phyloP scores from a whole-genome alignment of 2,888 invertebrate species.

The Pachycephus smyrnensis region DNA sequence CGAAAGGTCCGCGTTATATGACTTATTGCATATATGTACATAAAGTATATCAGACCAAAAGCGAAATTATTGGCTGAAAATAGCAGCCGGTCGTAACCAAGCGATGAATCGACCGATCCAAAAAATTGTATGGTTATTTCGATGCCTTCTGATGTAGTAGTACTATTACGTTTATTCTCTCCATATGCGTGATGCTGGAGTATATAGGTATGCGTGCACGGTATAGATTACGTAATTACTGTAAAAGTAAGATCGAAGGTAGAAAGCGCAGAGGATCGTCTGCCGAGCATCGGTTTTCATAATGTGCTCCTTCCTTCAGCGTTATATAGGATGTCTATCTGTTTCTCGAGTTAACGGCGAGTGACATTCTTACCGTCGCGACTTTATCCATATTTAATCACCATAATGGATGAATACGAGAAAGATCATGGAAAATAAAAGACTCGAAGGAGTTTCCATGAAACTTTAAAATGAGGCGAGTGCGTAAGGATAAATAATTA shows the following conservation, averaged over 20 bases:
- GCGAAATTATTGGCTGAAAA: background rate
- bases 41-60: background rate
- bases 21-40: background rate
- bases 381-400: background rate
- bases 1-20: background rate
- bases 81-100: background rate
- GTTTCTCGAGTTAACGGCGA: slow-evolving; percentile 29
- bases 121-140: background rate
- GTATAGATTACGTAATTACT: slow-evolving; percentile 49
- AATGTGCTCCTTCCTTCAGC: slow-evolving; percentile 20
- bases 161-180: background rate
- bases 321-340: slow-evolving; percentile 53
- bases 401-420: background rate
- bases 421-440: background rate
- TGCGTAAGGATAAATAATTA: background rate
- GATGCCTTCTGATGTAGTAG: background rate
- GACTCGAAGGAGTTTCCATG: background rate
- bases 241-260: slow-evolving; percentile 59
- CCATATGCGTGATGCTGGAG: background rate
- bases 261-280: slow-evolving; percentile 64
- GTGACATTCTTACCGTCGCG: slow-evolving; percentile 51
- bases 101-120: background rate
- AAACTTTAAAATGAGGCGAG: background rate
- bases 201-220: slow-evolving; percentile 33
- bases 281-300: slow-evolving; percentile 66